A percentile compares a stretch with the other conserved stretches of the same genome.
Evolutionary conservation across 1,140 invertebrate species (phyloP).

Genomic region (Sarcophaga bullata): DNA sequence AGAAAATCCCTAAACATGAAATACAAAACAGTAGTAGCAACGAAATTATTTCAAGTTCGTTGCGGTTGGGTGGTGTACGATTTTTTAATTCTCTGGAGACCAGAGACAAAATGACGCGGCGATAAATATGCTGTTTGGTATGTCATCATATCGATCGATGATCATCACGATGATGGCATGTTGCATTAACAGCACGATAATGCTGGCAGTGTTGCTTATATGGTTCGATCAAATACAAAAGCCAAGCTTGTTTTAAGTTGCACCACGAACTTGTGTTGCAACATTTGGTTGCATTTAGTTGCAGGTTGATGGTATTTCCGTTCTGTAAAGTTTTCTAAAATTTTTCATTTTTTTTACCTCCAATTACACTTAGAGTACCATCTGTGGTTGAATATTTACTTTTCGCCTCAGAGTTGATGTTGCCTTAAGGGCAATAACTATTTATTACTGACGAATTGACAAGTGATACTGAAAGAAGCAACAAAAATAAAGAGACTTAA

Average conservation of each 20-base stretch:
- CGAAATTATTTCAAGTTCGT: neutral
- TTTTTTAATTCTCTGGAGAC: conserved; percentile 22
- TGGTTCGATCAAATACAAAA: no score
- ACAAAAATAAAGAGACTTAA: neutral
- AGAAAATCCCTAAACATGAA: neutral
- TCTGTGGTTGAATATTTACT: no score
- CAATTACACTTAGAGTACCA: no score
- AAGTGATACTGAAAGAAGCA: neutral
- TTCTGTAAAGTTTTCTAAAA: no score
- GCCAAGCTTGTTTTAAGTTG: no score
- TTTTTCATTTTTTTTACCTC: no score
- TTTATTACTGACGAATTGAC: neutral
- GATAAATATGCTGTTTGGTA: conserved; percentile 34
- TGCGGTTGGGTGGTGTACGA: neutral
- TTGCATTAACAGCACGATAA: neutral
- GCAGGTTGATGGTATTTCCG: no score
- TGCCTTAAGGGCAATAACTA: conserved; percentile 1
- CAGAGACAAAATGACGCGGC: conserved; percentile 34
- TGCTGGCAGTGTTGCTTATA: no score
- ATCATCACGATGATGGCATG: neutral
- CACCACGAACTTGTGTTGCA: no score
- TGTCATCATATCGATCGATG: neutral
- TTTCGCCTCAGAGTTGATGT: neutral
- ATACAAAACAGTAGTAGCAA: neutral
- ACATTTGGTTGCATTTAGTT: no score